Base-by-base conservation (phyloP, 2,888 invertebrate species). In the Strigamia transsilvanica region DNA sequence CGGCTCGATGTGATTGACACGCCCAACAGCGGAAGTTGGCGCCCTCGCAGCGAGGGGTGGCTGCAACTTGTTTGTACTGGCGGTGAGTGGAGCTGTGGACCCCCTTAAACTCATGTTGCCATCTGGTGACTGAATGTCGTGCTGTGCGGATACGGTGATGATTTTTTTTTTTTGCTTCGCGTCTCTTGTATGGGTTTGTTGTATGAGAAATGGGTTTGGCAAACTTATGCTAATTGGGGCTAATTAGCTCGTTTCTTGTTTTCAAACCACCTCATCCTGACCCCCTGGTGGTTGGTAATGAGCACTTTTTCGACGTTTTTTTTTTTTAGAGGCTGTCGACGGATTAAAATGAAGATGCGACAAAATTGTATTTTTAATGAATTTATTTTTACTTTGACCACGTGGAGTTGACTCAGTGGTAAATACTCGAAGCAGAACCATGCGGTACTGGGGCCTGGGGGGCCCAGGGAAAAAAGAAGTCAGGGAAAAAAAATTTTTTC, bases 1-100 rank as follows among this genome's bases (percentile, higher is more conserved):
- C 32, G 81, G 34, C 66, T 32, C 81, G 27, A 27, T 41, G 32
- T 82, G 82, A 82, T 82, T 82, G 82, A 82, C 82, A 51, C 78
- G 82, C 77, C 73, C 73, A 27, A 73, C 6, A 73, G 73, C 73
- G 73, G 73, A 73, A 73, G 73, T 73, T 73, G 73, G 73, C 73
- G 73, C 73, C 32, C 73, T 73, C 73, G 27, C 73, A 73, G 27
- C 73, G 15, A 73, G 73, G 73, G 73, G 73, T 32, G 12, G 73
- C 73, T 73, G 73, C 73, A 73, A 73, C 73, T 73, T 73, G 73
- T 73, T 73, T 73, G 73, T 73, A 15, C 32, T 56, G 56, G 18
- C 18, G 56, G 56, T 46, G 38, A 5, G 38, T 56, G 27, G 27
- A 27, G 27, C 27, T 13, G 23, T 7, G 66, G 66, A 73, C 73